Base-by-base conservation (phyloP, 2,797 vertebrate species). In the Gymnodraco acuticeps region DNA sequence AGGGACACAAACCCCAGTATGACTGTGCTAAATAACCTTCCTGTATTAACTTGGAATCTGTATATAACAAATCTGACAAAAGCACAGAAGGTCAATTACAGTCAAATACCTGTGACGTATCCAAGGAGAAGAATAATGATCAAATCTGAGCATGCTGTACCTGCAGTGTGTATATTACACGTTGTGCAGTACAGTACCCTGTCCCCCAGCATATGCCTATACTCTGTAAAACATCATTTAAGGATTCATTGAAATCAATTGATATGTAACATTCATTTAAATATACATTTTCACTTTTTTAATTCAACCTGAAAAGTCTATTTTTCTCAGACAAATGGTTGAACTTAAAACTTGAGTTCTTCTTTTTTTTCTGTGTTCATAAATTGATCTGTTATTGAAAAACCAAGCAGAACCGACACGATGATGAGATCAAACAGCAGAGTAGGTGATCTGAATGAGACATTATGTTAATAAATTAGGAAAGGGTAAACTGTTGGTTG, bases 101-200 rank as follows among this genome's bases (percentile, higher is more conserved):
- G 75, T 74, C 64, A 65, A 70, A 65, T 43, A 51, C 17, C 3
- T 8, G 60, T 54, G 78, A 75, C 10, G 46, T n/a, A 38, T 74
- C 15, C 31, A 65, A 78, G 81, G 84, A 86, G 82, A 78, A 82
- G 64, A 80, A 81, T 88, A 80, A 86, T 88, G 82, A 82, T 80
- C 65, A 66, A 73, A 73, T 55, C 68, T 69, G 38, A 64, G 58
- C 60, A 15, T 27, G 15, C 12, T 75, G 70, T 79, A 63, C 65
- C 4, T 2, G 61, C 65, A 19, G 48, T 47, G 53, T 58, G 27
- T 76, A 50, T 54, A 43, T 54, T 41, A 59, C 8, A 4, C 1
- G 3, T 12, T 1, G 62, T 55, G 9, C 52, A 31, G 53, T n/a
- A 14, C 9, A 17, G 51, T n/a, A 14, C 15, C 15, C 64, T 55